Percentiles rank a stretch among this genome's conserved stretches.
Evolutionary conservation across 2,797 vertebrate species (phyloP).

Genomic region (Pseudopleuronectes americanus): DNA sequence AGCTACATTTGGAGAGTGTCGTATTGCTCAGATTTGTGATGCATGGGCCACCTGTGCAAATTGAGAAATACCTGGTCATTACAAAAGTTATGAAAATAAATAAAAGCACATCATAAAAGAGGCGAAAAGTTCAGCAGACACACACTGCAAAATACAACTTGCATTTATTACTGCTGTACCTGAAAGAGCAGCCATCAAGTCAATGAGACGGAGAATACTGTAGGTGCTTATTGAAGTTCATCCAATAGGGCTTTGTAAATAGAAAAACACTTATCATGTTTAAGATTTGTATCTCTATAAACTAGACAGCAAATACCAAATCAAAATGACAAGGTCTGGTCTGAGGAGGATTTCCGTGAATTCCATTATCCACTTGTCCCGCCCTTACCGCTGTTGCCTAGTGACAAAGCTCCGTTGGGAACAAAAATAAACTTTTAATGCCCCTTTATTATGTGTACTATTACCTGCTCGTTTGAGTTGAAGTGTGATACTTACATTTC

Average conservation of each 20-base stretch:
- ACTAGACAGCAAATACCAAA: too few relatives aligned
- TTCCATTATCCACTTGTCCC: too few relatives aligned
- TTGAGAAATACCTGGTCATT: neutral
- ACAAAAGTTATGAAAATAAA: slow-evolving; percentile 5
- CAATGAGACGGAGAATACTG: slow-evolving; percentile 3
- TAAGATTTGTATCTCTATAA: too few relatives aligned
- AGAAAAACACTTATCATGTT: slow-evolving; percentile 15
- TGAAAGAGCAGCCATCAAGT: slow-evolving; percentile 2
- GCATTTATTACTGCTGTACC: neutral
- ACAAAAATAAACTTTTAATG: too few relatives aligned
- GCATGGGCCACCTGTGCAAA: neutral
- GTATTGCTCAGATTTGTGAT: slow-evolving; percentile 13
- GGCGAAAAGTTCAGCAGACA: neutral
- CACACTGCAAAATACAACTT: neutral
- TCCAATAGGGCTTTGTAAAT: slow-evolving; percentile 12
- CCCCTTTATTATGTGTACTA: too few relatives aligned
- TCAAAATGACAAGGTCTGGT: too few relatives aligned
- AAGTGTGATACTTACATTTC: too few relatives aligned
- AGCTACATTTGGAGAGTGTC: slow-evolving; percentile 7
- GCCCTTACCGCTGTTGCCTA: too few relatives aligned
- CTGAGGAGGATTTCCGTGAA: too few relatives aligned
- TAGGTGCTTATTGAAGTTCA: neutral
- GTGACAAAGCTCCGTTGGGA: too few relatives aligned
- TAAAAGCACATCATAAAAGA: neutral
- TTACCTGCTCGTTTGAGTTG: too few relatives aligned